A percentile compares a stretch with the other conserved stretches of the same genome.
Conservation (phyloP, 2,797 vertebrate genomes). For the Neosilurus hyrtlii region DNA sequence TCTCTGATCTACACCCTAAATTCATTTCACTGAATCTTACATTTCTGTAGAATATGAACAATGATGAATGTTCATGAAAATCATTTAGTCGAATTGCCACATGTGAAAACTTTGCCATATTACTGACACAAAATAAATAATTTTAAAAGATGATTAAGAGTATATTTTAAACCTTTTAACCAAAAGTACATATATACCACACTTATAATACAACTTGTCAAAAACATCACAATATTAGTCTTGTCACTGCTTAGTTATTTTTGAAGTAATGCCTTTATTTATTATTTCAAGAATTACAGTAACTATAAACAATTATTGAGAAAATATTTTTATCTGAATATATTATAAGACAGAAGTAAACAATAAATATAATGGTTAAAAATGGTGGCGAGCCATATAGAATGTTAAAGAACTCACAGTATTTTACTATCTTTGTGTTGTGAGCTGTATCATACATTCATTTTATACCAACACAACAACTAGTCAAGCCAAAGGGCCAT, state of each 20-base stretch:
- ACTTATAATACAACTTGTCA: background rate
- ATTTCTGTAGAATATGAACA: background rate
- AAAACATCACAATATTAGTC: background rate
- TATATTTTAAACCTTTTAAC: background rate
- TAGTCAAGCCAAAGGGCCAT: constrained; percentile 21
- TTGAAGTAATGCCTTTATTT: background rate
- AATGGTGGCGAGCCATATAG: constrained; percentile 1
- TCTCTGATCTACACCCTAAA: background rate
- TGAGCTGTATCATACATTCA: background rate
- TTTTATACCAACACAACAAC: constrained; percentile 5
- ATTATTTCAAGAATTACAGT: background rate
- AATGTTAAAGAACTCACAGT: background rate
- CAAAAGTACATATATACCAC: too few species aligned
- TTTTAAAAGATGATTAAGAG: background rate
- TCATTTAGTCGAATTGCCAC: background rate
- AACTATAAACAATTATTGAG: background rate
- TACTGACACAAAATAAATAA: background rate
- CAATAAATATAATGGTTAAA: background rate
- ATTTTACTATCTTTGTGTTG: constrained; percentile 8
- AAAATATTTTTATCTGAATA: constrained; percentile 12
- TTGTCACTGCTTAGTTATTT: constrained; percentile 3
- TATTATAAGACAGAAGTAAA: constrained; percentile 11
- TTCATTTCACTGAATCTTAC: background rate
- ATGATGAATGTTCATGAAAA: background rate
- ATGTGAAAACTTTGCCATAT: background rate